phyloP scores from a whole-genome alignment of 2,797 vertebrate species.

The Hylomyscus alleni region DNA sequence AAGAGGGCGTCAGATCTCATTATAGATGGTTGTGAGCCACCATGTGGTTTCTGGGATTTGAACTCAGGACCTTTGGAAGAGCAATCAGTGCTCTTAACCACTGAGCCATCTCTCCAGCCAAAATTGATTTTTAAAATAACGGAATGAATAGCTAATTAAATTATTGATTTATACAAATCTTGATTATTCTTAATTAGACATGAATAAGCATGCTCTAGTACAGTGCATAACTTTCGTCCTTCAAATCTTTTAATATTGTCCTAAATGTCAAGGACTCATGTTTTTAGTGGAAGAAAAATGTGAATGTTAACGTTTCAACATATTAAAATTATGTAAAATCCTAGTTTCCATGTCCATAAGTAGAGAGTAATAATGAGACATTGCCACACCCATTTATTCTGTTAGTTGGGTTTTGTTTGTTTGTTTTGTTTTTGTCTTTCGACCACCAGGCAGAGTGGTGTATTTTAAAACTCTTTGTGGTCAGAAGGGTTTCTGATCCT shows the following conservation, averaged over 20 bases:
- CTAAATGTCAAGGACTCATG: not conserved
- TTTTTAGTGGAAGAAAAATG: not conserved
- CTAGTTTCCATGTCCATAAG: not conserved
- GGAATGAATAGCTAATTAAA: not conserved
- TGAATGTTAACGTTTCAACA: not conserved
- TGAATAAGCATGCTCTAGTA: accelerated
- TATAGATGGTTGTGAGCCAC: too few species aligned
- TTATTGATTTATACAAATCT: not conserved
- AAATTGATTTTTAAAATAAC: not conserved
- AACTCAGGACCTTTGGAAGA: too few species aligned
- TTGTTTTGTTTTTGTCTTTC: not conserved
- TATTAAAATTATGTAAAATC: not conserved
- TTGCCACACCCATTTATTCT: not conserved
- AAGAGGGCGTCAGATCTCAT: too few species aligned
- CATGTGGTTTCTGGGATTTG: too few species aligned
- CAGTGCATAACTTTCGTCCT: not conserved
- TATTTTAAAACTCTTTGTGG: not conserved
- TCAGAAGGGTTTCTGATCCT: not conserved
- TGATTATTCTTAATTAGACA: not conserved
- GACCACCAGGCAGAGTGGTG: too few species aligned
- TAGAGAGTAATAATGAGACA: not conserved
- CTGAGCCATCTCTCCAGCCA: too few species aligned
- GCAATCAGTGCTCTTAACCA: too few species aligned
- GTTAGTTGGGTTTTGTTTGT: not conserved
- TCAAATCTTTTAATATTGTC: not conserved